Percentiles rank a stretch among this genome's conserved stretches.
phyloP scores from a whole-genome alignment of 2,797 vertebrate genomes.

The Helostoma temminkii region DNA sequence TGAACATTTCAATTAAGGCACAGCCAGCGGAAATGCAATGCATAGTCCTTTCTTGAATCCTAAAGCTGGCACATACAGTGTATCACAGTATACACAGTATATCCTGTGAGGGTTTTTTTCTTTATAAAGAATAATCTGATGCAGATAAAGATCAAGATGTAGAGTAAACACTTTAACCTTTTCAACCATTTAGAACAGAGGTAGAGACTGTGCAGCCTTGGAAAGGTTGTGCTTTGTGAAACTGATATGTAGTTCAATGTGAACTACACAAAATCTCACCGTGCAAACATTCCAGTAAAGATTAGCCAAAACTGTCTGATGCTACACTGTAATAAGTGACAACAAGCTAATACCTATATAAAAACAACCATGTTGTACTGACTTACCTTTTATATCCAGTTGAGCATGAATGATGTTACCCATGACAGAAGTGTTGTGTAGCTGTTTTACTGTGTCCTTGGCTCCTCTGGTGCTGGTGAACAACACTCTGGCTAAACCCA shows the following conservation, averaged over 20 bases:
- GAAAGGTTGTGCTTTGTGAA: too few species aligned
- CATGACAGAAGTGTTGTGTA: conserved; percentile 96
- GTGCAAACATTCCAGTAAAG: too few species aligned
- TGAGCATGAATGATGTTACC: conserved; percentile 96
- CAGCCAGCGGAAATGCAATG: not conserved
- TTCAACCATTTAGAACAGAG: not conserved
- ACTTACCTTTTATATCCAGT: conserved; percentile 92
- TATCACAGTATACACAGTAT: too few species aligned
- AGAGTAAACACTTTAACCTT: not conserved
- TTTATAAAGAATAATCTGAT: not conserved
- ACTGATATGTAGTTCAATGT: not conserved
- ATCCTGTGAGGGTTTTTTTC: not conserved
- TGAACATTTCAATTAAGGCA: not conserved
- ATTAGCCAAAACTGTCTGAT: not conserved
- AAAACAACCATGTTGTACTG: too few species aligned
- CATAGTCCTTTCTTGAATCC: not conserved
- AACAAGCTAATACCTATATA: not conserved
- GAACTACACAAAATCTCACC: not conserved
- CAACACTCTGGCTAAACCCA: conserved; percentile 92
- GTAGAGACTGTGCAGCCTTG: not conserved
- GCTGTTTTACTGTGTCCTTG: conserved; percentile 92
- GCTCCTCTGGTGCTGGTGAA: conserved; percentile 93
- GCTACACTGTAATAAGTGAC: not conserved
- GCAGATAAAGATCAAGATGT: not conserved
- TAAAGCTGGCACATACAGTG: not conserved